Base-by-base conservation (phyloP, 2,888 invertebrate genomes). In the Entomobrya proxima region DNA sequence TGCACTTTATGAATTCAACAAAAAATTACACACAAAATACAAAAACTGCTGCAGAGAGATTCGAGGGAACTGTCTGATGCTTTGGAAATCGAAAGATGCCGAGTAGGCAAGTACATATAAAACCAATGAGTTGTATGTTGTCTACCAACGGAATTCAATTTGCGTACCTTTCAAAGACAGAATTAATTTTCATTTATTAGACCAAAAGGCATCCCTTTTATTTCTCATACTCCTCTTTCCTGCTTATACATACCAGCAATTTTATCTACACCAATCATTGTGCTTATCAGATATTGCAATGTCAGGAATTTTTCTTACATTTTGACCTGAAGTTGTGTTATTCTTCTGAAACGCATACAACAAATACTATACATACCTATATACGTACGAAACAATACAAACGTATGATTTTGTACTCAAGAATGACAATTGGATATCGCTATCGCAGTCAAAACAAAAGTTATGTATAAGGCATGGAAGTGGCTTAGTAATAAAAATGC, bases 141-240 rank as follows among this genome's bases (percentile, higher is more conserved):
- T 67, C 67, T 50, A 47, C 27, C 30, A n/a, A 37, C 30, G 50
- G 61, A 77, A 77, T 77, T 61, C 77, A 79, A 79, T 79, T 79
- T 79, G 52, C 67, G 50, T 79, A 67, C 30, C 67, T 77, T 79
- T 79, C 50, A 79, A 67, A 79, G 67, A 79, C 79, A 79, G 67
- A 67, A 64, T 79, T 79, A 79, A 79, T 69, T 79, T 79, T 67
- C 67, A 67, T 40, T 40, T 67, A 67, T 37, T 67, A 40, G 40
- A 24, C 24, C 37, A 67, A 67, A 37, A n/a, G n/a, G 61, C 40
- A 37, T 40, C 67, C 24, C 67, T 21, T 67, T 40, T 40, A 40
- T 24, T 67, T 67, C 37, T 67, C 40, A 13, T 67, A 15, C 6
- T 67, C 40, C 15, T 64, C 64, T 4, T 64, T 67, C 24, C 40